Percentiles rank a stretch among this genome's conserved stretches.
These are phyloP conservation scores for Naja naja DNA, from an alignment of 2,113 vertebrate species.

Conservation along the genomic window DNA sequence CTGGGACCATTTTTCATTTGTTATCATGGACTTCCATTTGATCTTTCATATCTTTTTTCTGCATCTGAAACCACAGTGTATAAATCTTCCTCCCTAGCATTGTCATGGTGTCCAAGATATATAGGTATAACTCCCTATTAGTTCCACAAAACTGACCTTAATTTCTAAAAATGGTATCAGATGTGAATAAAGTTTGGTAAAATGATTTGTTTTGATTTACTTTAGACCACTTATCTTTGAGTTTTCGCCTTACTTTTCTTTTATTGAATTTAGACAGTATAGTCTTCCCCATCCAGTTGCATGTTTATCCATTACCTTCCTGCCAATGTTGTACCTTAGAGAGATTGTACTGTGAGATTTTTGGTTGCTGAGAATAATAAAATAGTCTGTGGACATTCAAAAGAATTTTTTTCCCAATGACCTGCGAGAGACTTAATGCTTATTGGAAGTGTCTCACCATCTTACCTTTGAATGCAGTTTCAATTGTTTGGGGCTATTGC, in stretches of 20 bases:
- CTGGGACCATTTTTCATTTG: constrained; percentile 86
- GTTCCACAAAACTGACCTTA: constrained; percentile 85
- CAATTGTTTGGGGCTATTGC: constrained; percentile 50
- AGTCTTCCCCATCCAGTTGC: constrained; percentile 64
- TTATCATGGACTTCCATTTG: constrained; percentile 90
- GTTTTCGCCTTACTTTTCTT: constrained; percentile 76
- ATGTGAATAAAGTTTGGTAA: constrained; percentile 81
- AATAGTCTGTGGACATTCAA: constrained; percentile 42
- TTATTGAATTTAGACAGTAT: constrained; percentile 77
- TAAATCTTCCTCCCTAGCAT: constrained; percentile 86
- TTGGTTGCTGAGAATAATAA: constrained; percentile 66
- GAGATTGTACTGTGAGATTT: constrained; percentile 69
- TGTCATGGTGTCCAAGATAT: constrained; percentile 83
- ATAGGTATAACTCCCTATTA: constrained; percentile 81
- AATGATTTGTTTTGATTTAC: constrained; percentile 84
- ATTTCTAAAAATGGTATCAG: constrained; percentile 86
- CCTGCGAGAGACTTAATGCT: constrained; percentile 39
- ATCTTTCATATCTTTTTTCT: constrained; percentile 86
- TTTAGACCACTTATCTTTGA: constrained; percentile 78
- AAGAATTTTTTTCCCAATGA: constrained; percentile 49
- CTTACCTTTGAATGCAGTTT: constrained; percentile 34
- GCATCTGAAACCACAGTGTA: constrained; percentile 86
- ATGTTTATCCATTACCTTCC: constrained; percentile 71
- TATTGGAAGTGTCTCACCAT: constrained; percentile 14
- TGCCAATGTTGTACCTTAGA: constrained; percentile 62